Conservation (phyloP, 2,888 invertebrate species). For the Agrotis clavis region DNA sequence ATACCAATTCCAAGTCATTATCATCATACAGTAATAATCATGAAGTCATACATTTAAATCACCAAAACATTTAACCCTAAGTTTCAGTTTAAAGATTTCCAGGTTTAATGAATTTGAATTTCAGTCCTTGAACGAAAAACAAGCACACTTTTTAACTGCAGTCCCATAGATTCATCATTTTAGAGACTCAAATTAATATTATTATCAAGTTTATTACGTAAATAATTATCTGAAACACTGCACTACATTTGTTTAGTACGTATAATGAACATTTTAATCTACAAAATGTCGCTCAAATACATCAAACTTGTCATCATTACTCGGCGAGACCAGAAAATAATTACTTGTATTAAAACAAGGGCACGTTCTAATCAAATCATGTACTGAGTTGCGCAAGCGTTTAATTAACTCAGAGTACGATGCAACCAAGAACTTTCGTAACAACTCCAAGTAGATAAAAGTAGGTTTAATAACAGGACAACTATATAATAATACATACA, state of each 20-base stretch:
- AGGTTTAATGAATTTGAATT: neutral
- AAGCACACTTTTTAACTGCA: neutral
- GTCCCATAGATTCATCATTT: neutral
- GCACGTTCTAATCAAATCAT: constrained; percentile 77
- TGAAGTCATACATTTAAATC: no score
- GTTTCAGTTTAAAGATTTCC: neutral
- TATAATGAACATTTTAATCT: constrained; percentile 70
- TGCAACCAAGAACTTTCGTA: constrained; percentile 72
- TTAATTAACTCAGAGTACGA: constrained; percentile 71
- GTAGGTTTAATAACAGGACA: constrained; percentile 76
- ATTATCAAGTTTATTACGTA: constrained; percentile 50
- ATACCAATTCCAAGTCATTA: neutral
- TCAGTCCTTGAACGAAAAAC: no score
- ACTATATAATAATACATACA: constrained; percentile 80
- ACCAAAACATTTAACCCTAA: no score
- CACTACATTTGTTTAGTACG: constrained; percentile 53
- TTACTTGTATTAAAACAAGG: constrained; percentile 82
- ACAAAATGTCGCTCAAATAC: constrained; percentile 72
- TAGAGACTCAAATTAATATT: neutral
- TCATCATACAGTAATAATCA: no score
- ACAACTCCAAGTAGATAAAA: constrained; percentile 67
- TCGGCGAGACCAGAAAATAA: constrained; percentile 78
- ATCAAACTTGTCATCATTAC: constrained; percentile 76
- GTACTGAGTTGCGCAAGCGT: constrained; percentile 71
- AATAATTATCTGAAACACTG: constrained; percentile 48